phyloP scores from a whole-genome alignment of 2,888 invertebrate species.

The Pandemis heparana region DNA sequence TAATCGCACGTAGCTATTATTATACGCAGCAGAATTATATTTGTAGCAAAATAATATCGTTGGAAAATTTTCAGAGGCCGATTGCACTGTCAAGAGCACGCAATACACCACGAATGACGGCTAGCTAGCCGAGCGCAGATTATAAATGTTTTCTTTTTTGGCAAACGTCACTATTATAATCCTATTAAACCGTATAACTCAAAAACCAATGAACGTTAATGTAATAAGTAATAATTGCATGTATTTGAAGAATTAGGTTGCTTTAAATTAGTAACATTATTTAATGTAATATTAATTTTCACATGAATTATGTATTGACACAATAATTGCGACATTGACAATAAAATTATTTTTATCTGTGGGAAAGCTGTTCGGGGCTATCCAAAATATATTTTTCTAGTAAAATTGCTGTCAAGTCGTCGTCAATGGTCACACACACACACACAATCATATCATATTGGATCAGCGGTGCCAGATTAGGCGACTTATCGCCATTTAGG shows the following conservation, averaged over 20 bases:
- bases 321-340: too few species aligned
- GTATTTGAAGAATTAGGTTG: background rate
- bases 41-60: slow-evolving; percentile 66
- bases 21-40: slow-evolving; percentile 74
- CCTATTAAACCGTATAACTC: too few species aligned
- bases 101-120: slow-evolving; percentile 54
- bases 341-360: background rate
- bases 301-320: too few species aligned
- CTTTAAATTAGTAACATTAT: background rate
- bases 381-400: slow-evolving; percentile 2
- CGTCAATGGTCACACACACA: background rate
- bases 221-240: too few species aligned
- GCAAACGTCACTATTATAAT: background rate
- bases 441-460: too few species aligned
- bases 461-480: too few species aligned
- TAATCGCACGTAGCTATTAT: slow-evolving; percentile 50
- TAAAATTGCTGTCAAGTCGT: slow-evolving; percentile 23
- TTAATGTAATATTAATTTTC: too few species aligned
- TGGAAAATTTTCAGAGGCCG: slow-evolving; percentile 62
- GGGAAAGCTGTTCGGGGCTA: slow-evolving; percentile 8
- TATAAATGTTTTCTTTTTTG: background rate
- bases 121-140: slow-evolving; percentile 7
- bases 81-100: slow-evolving; percentile 61
- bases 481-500: too few species aligned
- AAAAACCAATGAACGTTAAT: too few species aligned